Base-by-base conservation (phyloP, 2,888 invertebrate species). In the Epinotia bilunana region DNA sequence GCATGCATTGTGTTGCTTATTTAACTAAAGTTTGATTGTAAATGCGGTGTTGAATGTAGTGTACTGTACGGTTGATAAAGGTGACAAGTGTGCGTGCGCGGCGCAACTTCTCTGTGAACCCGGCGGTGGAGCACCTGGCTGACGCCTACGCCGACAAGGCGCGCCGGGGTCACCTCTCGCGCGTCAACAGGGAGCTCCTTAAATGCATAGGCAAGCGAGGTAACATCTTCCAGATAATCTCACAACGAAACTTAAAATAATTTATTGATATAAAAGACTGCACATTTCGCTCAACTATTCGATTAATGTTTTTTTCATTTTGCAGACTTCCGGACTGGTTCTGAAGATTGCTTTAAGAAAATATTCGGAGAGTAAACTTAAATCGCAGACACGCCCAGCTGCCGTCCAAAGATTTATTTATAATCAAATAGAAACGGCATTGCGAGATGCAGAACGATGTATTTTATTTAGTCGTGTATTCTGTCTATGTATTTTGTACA, bases 131-230 rank as follows among this genome's bases (percentile, higher is more conserved):
- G 57, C 76, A 88, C 49, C 83, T 92, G 72, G 91, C 79, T 83
- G 87, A 73, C 86, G 84, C 87, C n/a, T 84, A 84, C 82, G 85
- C 88, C 81, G 85, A 85, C 83, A 88, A 84, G 28, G 11, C 69
- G 28, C 69, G 69, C 77, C 77, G 88, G 77, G 88, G 84, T 72
- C 83, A 85, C 43, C 83, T 90, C 20, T 89, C 87, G 2, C 87
- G 88, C 68, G 85, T 85, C 73, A 93, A 93, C 85, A 83, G 92
- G 75, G 81, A 86, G 73, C 87, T 83, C 80, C 85, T 93, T 70
- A 87, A 92, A 81, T 85, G 86, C 73, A 83, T 93, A 71, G 93
- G 92, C 46, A 92, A 93, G 83, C 83, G 92, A 90, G 92, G 93
- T 93, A 82, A 88, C 53, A 2, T 53, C n/a, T 53, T 5, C n/a